Evolutionary conservation across 30 jellyfish, hydroid and myxozoan species (phyloP).

Genomic region (Clytia hemisphaerica): DNA sequence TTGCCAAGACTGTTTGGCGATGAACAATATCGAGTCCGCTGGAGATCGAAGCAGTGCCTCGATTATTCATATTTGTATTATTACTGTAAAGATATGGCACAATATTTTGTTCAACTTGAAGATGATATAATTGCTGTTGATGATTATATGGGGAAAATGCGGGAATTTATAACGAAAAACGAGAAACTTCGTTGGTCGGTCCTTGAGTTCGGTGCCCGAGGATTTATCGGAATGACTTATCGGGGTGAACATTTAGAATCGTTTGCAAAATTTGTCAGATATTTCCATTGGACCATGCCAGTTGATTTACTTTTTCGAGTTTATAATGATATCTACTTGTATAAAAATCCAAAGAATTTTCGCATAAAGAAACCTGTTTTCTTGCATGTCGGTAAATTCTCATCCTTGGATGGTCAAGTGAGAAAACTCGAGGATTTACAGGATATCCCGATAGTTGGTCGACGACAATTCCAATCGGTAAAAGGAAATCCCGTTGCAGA

Average conservation of each 20-base stretch:
- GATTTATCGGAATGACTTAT: constrained; percentile 94
- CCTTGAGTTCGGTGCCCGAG: constrained; percentile 93
- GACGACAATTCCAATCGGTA: constrained; percentile 5
- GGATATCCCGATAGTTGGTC: neutral
- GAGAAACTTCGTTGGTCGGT: constrained; percentile 57
- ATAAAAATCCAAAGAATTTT: constrained; percentile 56
- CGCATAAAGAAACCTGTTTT: constrained; percentile 54
- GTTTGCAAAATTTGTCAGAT: constrained; percentile 62
- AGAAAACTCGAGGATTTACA: constrained; percentile 73
- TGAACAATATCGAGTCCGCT: constrained; percentile 45
- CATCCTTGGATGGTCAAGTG: constrained; percentile 89
- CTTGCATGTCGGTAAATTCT: constrained; percentile 72
- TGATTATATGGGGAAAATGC: constrained; percentile 44
- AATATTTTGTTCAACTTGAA: constrained; percentile 78
- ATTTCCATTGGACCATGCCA: constrained; percentile 86
- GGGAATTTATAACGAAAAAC: constrained; percentile 42
- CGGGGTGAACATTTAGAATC: constrained; percentile 44
- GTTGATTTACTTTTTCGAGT: constrained; percentile 93
- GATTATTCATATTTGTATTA: constrained; percentile 75
- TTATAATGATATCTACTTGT: constrained; percentile 67
- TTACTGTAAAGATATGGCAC: constrained; percentile 60
- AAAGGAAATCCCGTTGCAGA: constrained; percentile 61
- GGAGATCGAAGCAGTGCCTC: constrained; percentile 93
- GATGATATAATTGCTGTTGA: constrained; percentile 75
- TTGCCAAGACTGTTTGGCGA: constrained; percentile 78